These are phyloP conservation scores for Mythimna impura DNA, from an alignment of 2,888 invertebrate genomes.

Conservation along the genomic window DNA sequence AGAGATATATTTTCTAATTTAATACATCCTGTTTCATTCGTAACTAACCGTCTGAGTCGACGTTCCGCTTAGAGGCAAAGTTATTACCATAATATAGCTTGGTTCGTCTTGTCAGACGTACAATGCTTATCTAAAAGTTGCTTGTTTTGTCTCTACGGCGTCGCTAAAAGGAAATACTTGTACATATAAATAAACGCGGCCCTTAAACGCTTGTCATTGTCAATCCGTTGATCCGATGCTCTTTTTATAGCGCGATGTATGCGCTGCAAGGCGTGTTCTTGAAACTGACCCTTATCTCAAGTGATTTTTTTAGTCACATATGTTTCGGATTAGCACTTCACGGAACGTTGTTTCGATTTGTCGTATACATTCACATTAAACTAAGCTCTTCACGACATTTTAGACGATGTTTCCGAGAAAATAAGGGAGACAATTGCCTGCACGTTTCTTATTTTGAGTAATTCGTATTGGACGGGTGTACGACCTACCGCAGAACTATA, in stretches of 20 bases:
- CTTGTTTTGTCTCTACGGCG: constrained; percentile 84
- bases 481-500: constrained; percentile 88
- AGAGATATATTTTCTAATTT: constrained; percentile 80
- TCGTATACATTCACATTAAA: constrained; percentile 65
- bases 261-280: constrained; percentile 83
- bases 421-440: constrained; percentile 65
- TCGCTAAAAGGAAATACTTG: constrained; percentile 90
- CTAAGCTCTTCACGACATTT: constrained; percentile 62
- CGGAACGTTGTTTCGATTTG: constrained; percentile 82
- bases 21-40: constrained; percentile 79
- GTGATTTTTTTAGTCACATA: constrained; percentile 86
- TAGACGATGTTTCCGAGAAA: constrained; percentile 53
- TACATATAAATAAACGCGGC: constrained; percentile 88
- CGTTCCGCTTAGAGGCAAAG: constrained; percentile 77
- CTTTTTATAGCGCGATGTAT: constrained; percentile 86
- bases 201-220: constrained; percentile 89
- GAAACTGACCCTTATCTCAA: constrained; percentile 88
- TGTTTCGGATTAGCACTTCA: constrained; percentile 90
- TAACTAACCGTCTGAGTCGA: constrained; percentile 74
- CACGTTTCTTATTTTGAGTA: constrained; percentile 55
- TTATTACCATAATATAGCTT: constrained; percentile 85
- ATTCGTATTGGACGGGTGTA: constrained; percentile 65
- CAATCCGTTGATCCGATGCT: constrained; percentile 85
- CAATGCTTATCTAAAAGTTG: constrained; percentile 87
- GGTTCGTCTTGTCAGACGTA: constrained; percentile 75